phyloP scores from a whole-genome alignment of 2,888 invertebrate genomes.

The Andrena camellia region DNA sequence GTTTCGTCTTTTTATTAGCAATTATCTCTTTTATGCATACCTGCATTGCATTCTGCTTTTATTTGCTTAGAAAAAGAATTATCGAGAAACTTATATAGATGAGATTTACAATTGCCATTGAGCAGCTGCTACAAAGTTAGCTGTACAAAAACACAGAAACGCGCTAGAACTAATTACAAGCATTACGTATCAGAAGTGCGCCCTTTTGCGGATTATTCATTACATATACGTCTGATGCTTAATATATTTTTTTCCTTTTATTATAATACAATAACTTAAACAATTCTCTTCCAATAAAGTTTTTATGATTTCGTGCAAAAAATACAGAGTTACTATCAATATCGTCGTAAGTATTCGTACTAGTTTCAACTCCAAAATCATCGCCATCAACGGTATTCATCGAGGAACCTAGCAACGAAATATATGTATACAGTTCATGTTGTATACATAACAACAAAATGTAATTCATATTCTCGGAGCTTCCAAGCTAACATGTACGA shows the following conservation, averaged over 20 bases:
- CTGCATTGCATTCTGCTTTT: constrained; percentile 43
- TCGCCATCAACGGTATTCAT: constrained; percentile 44
- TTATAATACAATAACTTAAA: constrained; percentile 79
- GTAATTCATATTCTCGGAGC: constrained; percentile 46
- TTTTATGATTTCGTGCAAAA: constrained; percentile 50
- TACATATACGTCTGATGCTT: constrained; percentile 55
- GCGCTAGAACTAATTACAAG: constrained; percentile 59
- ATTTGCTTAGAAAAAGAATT: constrained; percentile 61
- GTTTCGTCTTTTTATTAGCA: constrained; percentile 60
- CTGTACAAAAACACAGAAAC: constrained; percentile 65
- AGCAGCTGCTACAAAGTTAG: constrained; percentile 63
- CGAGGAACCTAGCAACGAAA: constrained; percentile 60
- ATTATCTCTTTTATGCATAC: constrained; percentile 46
- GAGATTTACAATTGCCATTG: constrained; percentile 67
- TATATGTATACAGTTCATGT: constrained; percentile 49
- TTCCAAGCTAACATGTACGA: constrained; percentile 39
- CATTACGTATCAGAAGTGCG: constrained; percentile 48
- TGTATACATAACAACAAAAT: constrained; percentile 58
- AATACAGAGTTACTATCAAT: constrained; percentile 47
- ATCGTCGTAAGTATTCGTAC: constrained; percentile 40
- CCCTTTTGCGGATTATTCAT: constrained; percentile 28
- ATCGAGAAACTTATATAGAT: constrained; percentile 47
- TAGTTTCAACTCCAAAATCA: constrained; percentile 46
- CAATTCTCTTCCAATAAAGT: constrained; percentile 63
- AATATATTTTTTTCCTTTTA: constrained; percentile 73